Evolutionary conservation across 2,113 vertebrate species (phyloP), one percentile per base, ranked within the genome.

Genomic region (Archocentrus centrarchus): DNA sequence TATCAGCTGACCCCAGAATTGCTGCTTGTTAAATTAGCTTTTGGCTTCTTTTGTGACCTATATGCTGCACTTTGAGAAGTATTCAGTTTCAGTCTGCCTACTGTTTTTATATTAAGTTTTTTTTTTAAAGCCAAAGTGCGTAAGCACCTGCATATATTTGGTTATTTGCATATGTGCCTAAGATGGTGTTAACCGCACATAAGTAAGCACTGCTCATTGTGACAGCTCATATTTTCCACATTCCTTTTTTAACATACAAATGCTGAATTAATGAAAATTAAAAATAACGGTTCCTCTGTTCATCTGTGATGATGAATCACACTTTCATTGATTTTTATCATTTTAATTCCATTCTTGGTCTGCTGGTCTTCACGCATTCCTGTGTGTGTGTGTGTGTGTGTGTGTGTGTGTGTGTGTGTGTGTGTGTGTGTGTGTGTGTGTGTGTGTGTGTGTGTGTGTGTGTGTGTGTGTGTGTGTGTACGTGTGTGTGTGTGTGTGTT

Each of bases 171-270:
- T 80, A 57, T 76, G 11, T 64, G 3, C 18, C 35, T 47, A 0
- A 4, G 20, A 80, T 24, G 83, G 89, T 92, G 91, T 92, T 92
- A 91, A 94, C 90, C 89, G 39, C 91, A 90, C 3, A 87, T 81
- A 80, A 64, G 85, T 88, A 85, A 89, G 77, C 61, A 66, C 37
- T 3, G 41, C 55, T 82, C 39, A 6, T 22, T 50, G 37, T 83
- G 82, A 87, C 85, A 78, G 76, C 81, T 91, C 82, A 86, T 59
- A 60, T 84, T 92, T 92, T 89, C 80, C 86, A 30, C 15, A 73
- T 73, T 1, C 11, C 44, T 84, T 77, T 30, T 88, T 20, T 20
- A 89, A 64, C 57, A 70, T 57, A 53, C 13, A n/a, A 66, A 37
- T 60, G 86, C 79, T 88, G 89, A 93, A 86, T 88, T 60, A n/a